Conservation (phyloP, 1,140 invertebrate species). For the Oncopodura yosiiana region DNA sequence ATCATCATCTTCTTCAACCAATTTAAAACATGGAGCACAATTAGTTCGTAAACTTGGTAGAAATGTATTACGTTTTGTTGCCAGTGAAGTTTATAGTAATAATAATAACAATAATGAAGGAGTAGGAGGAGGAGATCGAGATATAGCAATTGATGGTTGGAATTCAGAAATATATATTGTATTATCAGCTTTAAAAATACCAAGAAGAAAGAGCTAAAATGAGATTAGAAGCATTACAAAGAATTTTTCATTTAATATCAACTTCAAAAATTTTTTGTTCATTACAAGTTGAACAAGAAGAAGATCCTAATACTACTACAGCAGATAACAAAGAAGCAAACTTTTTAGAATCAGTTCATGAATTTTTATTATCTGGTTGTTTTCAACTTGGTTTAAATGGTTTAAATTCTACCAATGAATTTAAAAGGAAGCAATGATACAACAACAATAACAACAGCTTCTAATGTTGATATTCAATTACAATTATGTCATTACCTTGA, state of each 20-base stretch:
- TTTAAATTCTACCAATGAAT: slow-evolving; percentile 26
- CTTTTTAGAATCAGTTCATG: slow-evolving; percentile 44
- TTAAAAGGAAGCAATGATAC: slow-evolving; percentile 35
- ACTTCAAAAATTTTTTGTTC: not conserved
- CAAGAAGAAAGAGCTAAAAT: slow-evolving; percentile 24
- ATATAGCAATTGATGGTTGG: slow-evolving; percentile 8
- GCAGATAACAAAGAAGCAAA: slow-evolving; percentile 33
- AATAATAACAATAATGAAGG: slow-evolving; percentile 7
- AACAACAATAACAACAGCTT: slow-evolving; percentile 22
- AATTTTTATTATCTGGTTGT: slow-evolving; percentile 51
- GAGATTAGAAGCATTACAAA: slow-evolving; percentile 22
- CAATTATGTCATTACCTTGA: slow-evolving; percentile 46
- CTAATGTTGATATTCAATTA: slow-evolving; percentile 18
- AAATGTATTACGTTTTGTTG: slow-evolving; percentile 27
- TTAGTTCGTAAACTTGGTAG: slow-evolving; percentile 19
- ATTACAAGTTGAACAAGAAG: not conserved
- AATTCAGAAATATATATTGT: slow-evolving; percentile 18
- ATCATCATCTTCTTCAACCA: not conserved
- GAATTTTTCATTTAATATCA: slow-evolving; percentile 21
- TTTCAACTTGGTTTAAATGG: slow-evolving; percentile 52
- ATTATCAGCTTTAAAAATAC: slow-evolving; percentile 16
- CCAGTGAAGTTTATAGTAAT: slow-evolving; percentile 3
- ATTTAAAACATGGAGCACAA: not conserved
- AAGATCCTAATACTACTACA: slow-evolving; percentile 10
- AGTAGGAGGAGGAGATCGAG: not conserved